phyloP scores from a whole-genome alignment of 1,140 invertebrate species.

The Drosophila takahashii region DNA sequence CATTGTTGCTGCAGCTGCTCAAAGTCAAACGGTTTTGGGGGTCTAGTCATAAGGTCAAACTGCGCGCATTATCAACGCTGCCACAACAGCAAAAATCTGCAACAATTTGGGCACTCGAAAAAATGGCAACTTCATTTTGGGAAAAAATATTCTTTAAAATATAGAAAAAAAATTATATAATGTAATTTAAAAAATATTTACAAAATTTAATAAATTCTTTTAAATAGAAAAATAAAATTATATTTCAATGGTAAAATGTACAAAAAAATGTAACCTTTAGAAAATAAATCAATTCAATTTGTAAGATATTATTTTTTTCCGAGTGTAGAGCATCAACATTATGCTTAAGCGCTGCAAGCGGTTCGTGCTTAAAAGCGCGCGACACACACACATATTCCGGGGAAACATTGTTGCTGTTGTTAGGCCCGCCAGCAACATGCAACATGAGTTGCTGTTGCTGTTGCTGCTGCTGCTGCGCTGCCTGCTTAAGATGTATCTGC shows the following conservation, averaged over 20 bases:
- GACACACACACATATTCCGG: slow-evolving; percentile 46
- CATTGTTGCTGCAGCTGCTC: slow-evolving; percentile 4
- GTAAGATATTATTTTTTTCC: too few species aligned
- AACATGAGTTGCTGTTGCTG: slow-evolving; percentile 59
- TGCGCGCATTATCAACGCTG: slow-evolving; percentile 45
- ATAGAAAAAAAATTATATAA: neutral
- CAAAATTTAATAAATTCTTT: neutral
- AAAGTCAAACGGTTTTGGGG: slow-evolving; percentile 53
- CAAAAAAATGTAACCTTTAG: too few species aligned
- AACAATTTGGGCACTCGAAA: neutral
- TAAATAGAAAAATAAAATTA: neutral
- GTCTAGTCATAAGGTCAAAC: slow-evolving; percentile 63
- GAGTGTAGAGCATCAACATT: slow-evolving; percentile 23
- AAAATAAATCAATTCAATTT: too few species aligned
- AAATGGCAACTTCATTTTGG: neutral
- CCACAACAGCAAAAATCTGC: neutral
- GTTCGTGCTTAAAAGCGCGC: slow-evolving; percentile 66
- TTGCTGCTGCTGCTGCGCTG: slow-evolving; percentile 31
- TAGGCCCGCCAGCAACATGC: slow-evolving; percentile 61
- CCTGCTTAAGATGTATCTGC: slow-evolving; percentile 78
- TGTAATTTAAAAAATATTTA: neutral
- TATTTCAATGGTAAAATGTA: too few species aligned
- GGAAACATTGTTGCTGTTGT: slow-evolving; percentile 63
- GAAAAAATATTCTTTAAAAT: too few species aligned
- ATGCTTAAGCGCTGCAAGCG: slow-evolving; percentile 51